Evolutionary conservation across 2,113 vertebrate genomes (phyloP).

Genomic region (Notechis scutatus): DNA sequence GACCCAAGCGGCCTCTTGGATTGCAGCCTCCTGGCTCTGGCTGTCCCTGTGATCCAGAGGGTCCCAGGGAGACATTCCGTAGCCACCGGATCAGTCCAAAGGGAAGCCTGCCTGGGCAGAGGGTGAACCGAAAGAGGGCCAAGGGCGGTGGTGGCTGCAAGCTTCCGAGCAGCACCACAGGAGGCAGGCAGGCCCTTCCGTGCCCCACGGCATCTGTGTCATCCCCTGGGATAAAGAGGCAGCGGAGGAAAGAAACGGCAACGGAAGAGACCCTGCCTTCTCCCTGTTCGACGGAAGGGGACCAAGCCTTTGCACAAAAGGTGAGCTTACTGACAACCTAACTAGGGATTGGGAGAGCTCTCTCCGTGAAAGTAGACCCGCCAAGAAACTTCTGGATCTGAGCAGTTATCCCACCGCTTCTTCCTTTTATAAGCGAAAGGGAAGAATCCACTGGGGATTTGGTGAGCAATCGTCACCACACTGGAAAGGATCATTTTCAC

Average conservation of each 20-base stretch:
- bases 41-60: neutral
- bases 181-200: neutral
- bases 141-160: neutral
- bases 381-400: neutral
- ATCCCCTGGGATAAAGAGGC: constrained; percentile 38
- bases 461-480: neutral
- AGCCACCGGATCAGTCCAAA: neutral
- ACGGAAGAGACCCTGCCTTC: constrained; percentile 1
- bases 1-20: constrained; percentile 19
- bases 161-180: neutral
- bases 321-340: constrained; percentile 56
- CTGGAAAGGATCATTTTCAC: neutral
- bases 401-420: neutral
- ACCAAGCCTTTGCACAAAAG: constrained; percentile 86
- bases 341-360: neutral
- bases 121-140: neutral
- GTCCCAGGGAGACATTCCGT: neutral
- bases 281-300: constrained; percentile 68
- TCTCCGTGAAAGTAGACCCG: neutral
- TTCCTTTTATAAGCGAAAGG: neutral
- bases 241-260: constrained; percentile 32
- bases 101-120: constrained; percentile 13
- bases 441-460: neutral
- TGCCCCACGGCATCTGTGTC: neutral
- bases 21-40: neutral